Evolutionary conservation across 2,888 invertebrate species (phyloP), one percentile per base, ranked within the genome.

Genomic region (Amphimallon solstitiale): DNA sequence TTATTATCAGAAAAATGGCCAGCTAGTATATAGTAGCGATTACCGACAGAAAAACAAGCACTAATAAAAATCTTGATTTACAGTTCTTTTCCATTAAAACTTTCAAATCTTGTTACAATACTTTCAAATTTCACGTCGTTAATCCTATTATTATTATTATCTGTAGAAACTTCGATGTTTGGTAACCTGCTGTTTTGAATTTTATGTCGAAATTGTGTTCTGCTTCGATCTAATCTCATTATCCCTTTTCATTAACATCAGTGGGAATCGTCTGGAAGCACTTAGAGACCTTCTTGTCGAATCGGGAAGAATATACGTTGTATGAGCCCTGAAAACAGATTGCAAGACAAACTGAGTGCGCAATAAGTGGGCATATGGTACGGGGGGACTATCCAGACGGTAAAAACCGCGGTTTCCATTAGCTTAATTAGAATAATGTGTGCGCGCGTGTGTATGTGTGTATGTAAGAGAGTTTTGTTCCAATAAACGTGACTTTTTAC

Each of bases 381-480:
- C 12, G 14, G 10, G 14, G 10, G 10, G 38, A 54, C 37, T 54
- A 38, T 15, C n/a, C 37, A 10, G 38, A 38, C 19, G 7, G 38
- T 54, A 54, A 54, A 54, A 59, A 59, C 43, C 34, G 56, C 43
- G 23, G 56, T 29, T 59, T 59, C 56, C 56, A 59, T 59, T 59
- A 59, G 29, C 29, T 59, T 59, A 59, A 59, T 59, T 43, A 59
- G 34, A 59, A 59, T 59, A 59, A 59, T 59, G 43, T 12, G 14
- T 43, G 29, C 43, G 43, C 9, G 14, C 29, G 29, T 59, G 29
- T 29, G 12, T 29, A 40, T 21, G 15, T 29, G 15, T 34, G 15
- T 51, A 7, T 46, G 9, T 21, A 21, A 7, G 40, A 12, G 38
- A 38, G 21, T n/a, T 43, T 23, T 43, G 15, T 43, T 40, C 29